Percentiles rank a stretch among this genome's conserved stretches.
Evolutionary conservation across 2,113 vertebrate genomes (phyloP).

Genomic region (Chinchilla lanigera): DNA sequence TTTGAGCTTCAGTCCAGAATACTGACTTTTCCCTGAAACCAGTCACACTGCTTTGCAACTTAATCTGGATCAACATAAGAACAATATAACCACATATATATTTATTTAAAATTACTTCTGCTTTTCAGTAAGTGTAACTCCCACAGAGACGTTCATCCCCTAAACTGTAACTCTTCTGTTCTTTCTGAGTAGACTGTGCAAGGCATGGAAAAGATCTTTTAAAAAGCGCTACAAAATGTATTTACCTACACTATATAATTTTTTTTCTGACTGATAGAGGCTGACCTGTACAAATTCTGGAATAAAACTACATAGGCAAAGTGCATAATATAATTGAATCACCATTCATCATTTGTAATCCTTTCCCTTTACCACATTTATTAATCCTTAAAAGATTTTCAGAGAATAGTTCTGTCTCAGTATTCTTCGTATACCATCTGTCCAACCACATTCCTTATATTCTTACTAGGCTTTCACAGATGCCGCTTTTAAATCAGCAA

Average conservation of each 20-base stretch:
- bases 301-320: neutral
- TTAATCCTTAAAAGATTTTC: conserved; percentile 71
- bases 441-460: conserved; percentile 49
- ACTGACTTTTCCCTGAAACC: conserved; percentile 6
- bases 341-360: conserved; percentile 48
- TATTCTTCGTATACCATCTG: conserved; percentile 70
- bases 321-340: conserved; percentile 33
- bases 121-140: neutral
- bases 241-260: neutral
- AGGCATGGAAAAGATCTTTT: neutral
- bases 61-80: neutral
- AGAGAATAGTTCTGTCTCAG: conserved; percentile 59
- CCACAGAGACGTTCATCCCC: neutral
- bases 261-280: conserved; percentile 44
- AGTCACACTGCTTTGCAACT: neutral
- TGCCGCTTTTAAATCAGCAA: conserved; percentile 59
- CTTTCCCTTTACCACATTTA: conserved; percentile 25
- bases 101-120: neutral
- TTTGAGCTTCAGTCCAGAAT: neutral
- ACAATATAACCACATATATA: neutral
- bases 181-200: neutral
- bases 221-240: neutral
- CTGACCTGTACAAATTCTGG: neutral
- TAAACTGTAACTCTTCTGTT: neutral
- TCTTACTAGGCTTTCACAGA: conserved; percentile 73